Base-by-base conservation (phyloP, 2,797 vertebrate species). In the Sebastolobus altivelis region DNA sequence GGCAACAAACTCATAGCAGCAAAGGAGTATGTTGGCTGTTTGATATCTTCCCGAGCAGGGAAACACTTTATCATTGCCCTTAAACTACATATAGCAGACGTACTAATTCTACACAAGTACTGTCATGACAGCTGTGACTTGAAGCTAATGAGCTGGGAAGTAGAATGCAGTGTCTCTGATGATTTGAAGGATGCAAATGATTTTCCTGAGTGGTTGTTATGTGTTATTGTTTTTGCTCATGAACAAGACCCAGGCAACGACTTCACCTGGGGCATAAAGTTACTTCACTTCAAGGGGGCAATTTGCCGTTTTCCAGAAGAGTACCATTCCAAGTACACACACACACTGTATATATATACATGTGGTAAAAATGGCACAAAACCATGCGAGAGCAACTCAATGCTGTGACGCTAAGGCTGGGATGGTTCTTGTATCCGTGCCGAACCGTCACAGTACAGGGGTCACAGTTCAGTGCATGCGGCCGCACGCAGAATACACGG, bases 1-100 rank as follows among this genome's bases (percentile, higher is more conserved):
- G 77, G 77, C 65, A 87, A 90, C 84, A 60, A 43, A 67, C 29
- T 38, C 11, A 33, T 20, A 25, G 72, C 13, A 37, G 37, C 20
- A 72, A 61, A 68, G 55, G 12, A 74, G 7, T 16, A 3, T 3
- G 35, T 33, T 61, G 59, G 52, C 27, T 37, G 68, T 69, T 46
- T 31, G 52, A 70, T 74, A 60, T 60, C 61, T 62, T 70, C 43
- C 49, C 4, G 38, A 55, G 59, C 13, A 67, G 35, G 22, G 7
- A 49, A 37, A 6, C 40, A 6, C 72, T 83, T 79, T 60, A 74
- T 58, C 59, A 40, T 25, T 75, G 16, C 5, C 27, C 40, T 75
- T 77, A 72, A 67, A 83, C 40, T 25, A 10, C n/a, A 74, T 18
- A 54, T 3, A 71, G 46, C 29, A 27, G 22, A 18, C 65, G 37